phyloP scores from a whole-genome alignment of 2,797 vertebrate genomes.

The Serranus cabrilla region DNA sequence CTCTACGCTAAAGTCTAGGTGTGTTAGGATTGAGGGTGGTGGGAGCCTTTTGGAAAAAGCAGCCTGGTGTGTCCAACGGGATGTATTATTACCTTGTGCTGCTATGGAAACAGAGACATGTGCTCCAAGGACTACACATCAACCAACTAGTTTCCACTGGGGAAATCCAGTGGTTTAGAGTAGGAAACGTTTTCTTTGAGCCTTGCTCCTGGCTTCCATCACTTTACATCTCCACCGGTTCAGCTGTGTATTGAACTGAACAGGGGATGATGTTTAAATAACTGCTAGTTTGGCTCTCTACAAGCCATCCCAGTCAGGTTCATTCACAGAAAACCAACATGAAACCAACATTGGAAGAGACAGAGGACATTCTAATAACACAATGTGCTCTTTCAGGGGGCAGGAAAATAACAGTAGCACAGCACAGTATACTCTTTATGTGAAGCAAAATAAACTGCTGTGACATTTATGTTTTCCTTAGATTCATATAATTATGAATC shows the following conservation, averaged over 20 bases:
- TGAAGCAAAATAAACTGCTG: neutral
- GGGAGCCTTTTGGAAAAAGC: constrained; percentile 54
- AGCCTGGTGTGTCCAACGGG: constrained; percentile 27
- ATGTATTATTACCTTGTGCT: constrained; percentile 51
- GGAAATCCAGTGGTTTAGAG: constrained; percentile 45
- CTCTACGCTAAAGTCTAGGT: constrained; percentile 26
- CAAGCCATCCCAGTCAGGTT: constrained; percentile 17
- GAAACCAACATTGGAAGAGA: constrained; percentile 23
- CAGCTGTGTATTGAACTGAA: constrained; percentile 15
- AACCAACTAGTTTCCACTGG: constrained; percentile 50
- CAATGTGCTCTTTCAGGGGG: constrained; percentile 37
- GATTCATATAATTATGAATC: neutral
- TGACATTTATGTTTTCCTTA: neutral
- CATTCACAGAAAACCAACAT: constrained; percentile 26
- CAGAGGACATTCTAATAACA: neutral
- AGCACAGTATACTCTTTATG: neutral
- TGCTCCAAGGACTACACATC: constrained; percentile 38
- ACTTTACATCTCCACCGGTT: constrained; percentile 30
- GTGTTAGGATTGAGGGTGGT: constrained; percentile 28
- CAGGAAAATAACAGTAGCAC: constrained; percentile 6
- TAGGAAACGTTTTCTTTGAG: constrained; percentile 58
- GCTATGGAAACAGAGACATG: constrained; percentile 46
- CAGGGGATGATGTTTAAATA: constrained; percentile 27
- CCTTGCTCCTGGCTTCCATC: constrained; percentile 38
- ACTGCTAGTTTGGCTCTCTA: constrained; percentile 26